Evolutionary conservation across 2,797 vertebrate genomes (phyloP).

Genomic region (Glossophaga mutica): DNA sequence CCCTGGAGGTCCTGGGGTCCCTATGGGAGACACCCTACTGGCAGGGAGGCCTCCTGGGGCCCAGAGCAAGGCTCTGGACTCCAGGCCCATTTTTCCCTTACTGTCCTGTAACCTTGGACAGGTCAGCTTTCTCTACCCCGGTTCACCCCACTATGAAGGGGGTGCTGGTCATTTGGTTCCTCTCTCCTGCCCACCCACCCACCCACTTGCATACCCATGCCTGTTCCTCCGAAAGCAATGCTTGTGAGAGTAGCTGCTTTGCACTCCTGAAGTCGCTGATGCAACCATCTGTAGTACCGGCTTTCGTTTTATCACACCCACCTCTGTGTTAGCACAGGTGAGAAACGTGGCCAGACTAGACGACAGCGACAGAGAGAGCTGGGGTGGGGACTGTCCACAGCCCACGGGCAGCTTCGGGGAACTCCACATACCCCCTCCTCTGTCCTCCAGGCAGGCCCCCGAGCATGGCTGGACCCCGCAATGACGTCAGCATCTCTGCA

Average conservation of each 20-base stretch:
- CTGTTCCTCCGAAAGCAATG: background rate
- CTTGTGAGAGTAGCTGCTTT: background rate
- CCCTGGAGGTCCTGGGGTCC: background rate
- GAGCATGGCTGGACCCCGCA: background rate
- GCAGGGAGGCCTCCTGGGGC: background rate
- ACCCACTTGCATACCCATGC: background rate
- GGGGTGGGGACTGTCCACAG: background rate
- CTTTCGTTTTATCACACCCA: background rate
- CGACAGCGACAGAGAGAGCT: too few relatives aligned
- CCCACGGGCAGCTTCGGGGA: background rate
- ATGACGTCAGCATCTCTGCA: background rate
- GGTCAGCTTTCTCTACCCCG: background rate
- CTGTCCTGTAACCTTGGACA: background rate
- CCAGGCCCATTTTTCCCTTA: background rate
- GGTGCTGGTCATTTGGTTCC: background rate
- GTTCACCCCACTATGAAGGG: background rate
- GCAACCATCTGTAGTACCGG: background rate
- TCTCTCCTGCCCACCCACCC: background rate
- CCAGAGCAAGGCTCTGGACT: background rate
- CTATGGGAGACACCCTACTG: background rate
- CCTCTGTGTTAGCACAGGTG: background rate
- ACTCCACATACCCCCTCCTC: background rate
- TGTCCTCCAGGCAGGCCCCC: background rate
- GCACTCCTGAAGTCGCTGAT: background rate
- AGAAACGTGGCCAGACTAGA: background rate